Conservation (phyloP, 2,797 vertebrate genomes). For the Urocyon cinereoargenteus region DNA sequence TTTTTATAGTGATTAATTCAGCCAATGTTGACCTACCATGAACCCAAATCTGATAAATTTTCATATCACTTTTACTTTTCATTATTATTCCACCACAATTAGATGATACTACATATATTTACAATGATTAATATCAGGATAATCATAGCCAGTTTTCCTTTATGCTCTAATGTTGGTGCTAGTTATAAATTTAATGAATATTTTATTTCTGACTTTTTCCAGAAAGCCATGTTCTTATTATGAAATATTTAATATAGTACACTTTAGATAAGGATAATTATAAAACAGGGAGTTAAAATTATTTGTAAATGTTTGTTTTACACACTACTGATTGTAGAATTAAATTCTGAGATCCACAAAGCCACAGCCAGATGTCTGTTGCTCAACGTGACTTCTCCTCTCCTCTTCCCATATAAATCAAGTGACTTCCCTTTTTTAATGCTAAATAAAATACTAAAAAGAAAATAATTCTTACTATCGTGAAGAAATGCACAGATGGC, state of each 20-base stretch:
- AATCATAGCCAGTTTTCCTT: not conserved
- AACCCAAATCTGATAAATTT: not conserved
- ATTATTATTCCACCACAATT: not conserved
- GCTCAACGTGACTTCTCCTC: not conserved
- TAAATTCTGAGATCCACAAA: slow-evolving; percentile 52
- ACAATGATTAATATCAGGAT: not conserved
- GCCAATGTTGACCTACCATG: not conserved
- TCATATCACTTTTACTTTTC: slow-evolving; percentile 1
- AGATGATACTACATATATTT: not conserved
- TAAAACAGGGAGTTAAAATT: not conserved
- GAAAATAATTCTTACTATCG: not conserved
- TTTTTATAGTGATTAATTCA: slow-evolving; percentile 38
- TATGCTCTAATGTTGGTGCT: not conserved
- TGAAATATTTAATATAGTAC: slow-evolving; percentile 34
- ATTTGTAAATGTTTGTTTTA: not conserved
- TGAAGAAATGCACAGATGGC: slow-evolving; percentile 33
- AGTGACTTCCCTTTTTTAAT: slow-evolving; percentile 67
- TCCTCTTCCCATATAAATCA: slow-evolving; percentile 3
- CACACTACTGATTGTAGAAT: not conserved
- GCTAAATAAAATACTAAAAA: slow-evolving; percentile 62
- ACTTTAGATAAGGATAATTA: slow-evolving; percentile 47
- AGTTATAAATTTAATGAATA: not conserved
- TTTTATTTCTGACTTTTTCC: slow-evolving; percentile 66
- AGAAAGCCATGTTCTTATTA: slow-evolving; percentile 21
- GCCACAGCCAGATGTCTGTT: slow-evolving; percentile 56